phyloP scores from a whole-genome alignment of 2,888 invertebrate species.

The Choristoneura rosaceana region DNA sequence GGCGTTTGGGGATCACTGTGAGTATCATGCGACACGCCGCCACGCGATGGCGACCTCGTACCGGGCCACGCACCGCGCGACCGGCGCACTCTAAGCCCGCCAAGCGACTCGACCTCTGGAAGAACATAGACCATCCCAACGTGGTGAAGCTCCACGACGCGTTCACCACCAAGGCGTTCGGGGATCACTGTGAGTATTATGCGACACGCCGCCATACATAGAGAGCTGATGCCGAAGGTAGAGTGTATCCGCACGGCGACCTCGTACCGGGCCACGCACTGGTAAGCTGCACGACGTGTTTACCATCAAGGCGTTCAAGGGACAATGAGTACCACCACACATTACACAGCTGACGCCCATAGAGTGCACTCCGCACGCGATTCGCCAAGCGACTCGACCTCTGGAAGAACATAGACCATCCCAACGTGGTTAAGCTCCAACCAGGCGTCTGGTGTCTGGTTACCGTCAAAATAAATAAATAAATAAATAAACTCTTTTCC shows the following conservation, averaged over 20 bases:
- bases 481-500: no score
- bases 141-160: slow-evolving; percentile 96
- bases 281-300: slow-evolving; percentile 96
- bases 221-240: no score
- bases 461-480: no score
- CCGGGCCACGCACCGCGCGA: slow-evolving; percentile 95
- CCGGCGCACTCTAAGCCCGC: no score
- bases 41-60: slow-evolving; percentile 90
- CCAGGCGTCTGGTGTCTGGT: no score
- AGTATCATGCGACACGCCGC: slow-evolving; percentile 63
- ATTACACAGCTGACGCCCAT: no score
- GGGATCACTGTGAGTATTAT: slow-evolving; percentile 93
- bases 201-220: no score
- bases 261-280: slow-evolving; percentile 95
- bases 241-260: slow-evolving; percentile 90
- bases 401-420: slow-evolving; percentile 98
- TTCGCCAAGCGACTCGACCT: slow-evolving; percentile 96
- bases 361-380: no score
- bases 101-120: slow-evolving; percentile 98
- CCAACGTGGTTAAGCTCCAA: slow-evolving; percentile 96
- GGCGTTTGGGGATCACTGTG: slow-evolving; percentile 98
- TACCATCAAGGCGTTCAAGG: slow-evolving; percentile 97
- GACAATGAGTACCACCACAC: slow-evolving; percentile 90
- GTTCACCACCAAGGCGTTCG: slow-evolving; percentile 97
- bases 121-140: slow-evolving; percentile 97